A percentile compares a stretch with the other conserved stretches of the same genome.
These are phyloP conservation scores for Pseudorhiza aurosa DNA, from an alignment of 30 jellyfish, hydroid and myxozoan genomes.

Conservation along the genomic window DNA sequence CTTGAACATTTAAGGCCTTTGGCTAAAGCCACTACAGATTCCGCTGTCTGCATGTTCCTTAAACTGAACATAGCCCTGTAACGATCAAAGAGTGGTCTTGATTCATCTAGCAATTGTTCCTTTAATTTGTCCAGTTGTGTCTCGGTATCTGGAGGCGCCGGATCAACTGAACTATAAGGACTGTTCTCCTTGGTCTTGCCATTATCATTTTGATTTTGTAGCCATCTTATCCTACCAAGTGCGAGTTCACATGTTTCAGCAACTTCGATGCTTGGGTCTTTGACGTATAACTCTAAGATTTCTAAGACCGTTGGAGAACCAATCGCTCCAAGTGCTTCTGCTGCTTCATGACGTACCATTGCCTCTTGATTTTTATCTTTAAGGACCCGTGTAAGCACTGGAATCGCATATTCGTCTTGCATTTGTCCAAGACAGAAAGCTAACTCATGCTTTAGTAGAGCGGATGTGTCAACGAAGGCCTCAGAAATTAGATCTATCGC, in stretches of 20 bases:
- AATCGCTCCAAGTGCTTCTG: constrained; percentile 98
- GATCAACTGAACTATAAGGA: constrained; percentile 93
- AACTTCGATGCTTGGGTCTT: constrained; percentile 77
- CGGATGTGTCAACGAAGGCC: constrained; percentile 88
- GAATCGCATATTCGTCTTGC: constrained; percentile 83
- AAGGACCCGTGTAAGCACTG: constrained; percentile 59
- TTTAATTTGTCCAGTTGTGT: constrained; percentile 20
- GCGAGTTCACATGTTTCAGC: constrained; percentile 99
- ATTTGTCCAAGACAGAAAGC: constrained; percentile 99
- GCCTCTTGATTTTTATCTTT: constrained; percentile 77
- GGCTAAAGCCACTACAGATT: constrained; percentile 73
- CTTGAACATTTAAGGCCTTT: constrained; percentile 86
- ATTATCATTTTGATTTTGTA: constrained; percentile 16
- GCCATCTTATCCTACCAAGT: constrained; percentile 79
- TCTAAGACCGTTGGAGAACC: constrained; percentile 65
- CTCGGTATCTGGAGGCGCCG: constrained; percentile 92
- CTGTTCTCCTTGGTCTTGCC: constrained; percentile 1
- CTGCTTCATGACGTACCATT: constrained; percentile 99
- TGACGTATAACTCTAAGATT: constrained; percentile 43
- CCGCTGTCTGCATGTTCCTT: constrained; percentile 72
- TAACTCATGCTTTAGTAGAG: constrained; percentile 93
- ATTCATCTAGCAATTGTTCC: constrained; percentile 66
- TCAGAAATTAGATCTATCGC: constrained; percentile 74
- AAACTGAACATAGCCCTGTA: constrained; percentile 96
- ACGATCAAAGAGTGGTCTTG: constrained; percentile 79